These are phyloP conservation scores for Sebastes taczanowskii DNA, from an alignment of 2,797 vertebrate species.

Conservation along the genomic window DNA sequence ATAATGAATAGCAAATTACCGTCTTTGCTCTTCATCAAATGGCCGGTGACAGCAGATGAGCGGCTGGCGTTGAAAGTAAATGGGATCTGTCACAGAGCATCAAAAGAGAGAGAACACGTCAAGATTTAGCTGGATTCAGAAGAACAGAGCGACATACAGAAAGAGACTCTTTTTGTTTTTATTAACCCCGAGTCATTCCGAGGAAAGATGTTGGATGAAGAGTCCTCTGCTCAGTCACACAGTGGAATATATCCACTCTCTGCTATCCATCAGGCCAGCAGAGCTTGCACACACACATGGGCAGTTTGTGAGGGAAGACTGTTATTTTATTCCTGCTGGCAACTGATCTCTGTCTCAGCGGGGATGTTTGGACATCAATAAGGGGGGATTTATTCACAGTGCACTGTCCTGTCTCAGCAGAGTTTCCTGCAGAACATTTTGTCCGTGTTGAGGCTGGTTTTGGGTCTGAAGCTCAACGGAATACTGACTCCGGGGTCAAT, in stretches of 20 bases:
- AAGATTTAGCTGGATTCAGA: not conserved
- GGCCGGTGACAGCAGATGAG: slow-evolving; percentile 55
- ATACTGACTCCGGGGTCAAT: not conserved
- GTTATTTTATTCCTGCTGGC: slow-evolving; percentile 20
- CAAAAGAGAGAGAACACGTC: slow-evolving; percentile 19
- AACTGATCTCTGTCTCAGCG: slow-evolving; percentile 39
- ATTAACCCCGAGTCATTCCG: slow-evolving; percentile 27
- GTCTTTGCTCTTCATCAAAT: slow-evolving; percentile 65
- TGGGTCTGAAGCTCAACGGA: not conserved
- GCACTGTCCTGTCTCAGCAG: not conserved
- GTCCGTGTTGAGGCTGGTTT: not conserved
- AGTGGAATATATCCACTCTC: slow-evolving; percentile 1
- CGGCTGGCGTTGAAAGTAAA: slow-evolving; percentile 56
- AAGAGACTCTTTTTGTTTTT: slow-evolving; percentile 7
- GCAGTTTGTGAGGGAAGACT: slow-evolving; percentile 26
- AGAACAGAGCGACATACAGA: not conserved
- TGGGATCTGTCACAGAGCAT: slow-evolving; percentile 55
- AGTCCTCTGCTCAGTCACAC: slow-evolving; percentile 12
- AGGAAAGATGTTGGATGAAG: slow-evolving; percentile 6
- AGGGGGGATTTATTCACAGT: slow-evolving; percentile 16
- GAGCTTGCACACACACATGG: slow-evolving; percentile 8
- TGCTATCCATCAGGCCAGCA: slow-evolving; percentile 11
- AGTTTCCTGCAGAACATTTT: not conserved
- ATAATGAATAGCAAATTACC: slow-evolving; percentile 66
- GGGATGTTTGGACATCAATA: slow-evolving; percentile 20